These are phyloP conservation scores for Stomatorhinus walkeri DNA, from an alignment of 2,797 vertebrate genomes.

Conservation along the genomic window DNA sequence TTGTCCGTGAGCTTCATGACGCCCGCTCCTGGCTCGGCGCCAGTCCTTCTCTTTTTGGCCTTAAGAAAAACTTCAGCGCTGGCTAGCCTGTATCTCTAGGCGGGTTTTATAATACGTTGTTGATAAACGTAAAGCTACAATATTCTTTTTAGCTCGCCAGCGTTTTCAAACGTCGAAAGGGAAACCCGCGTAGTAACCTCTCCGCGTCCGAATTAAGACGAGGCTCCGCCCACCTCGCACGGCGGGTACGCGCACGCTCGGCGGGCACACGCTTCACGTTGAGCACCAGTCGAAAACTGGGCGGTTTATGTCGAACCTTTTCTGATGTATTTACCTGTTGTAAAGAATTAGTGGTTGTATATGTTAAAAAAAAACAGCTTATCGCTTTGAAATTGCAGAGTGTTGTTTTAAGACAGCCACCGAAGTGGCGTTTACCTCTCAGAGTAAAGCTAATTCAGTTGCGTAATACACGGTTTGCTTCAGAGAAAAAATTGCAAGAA, in stretches of 20 bases:
- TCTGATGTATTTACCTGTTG: background rate
- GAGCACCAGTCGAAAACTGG: background rate
- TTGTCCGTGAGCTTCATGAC: constrained; percentile 98
- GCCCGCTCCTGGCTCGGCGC: constrained; percentile 35
- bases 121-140: constrained; percentile 2
- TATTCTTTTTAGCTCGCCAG: background rate
- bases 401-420: background rate
- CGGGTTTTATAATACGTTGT: background rate
- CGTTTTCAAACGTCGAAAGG: constrained; percentile 31
- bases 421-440: background rate
- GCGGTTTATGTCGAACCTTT: background rate
- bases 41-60: constrained; percentile 9
- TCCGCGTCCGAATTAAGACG: constrained; percentile 14
- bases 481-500: background rate
- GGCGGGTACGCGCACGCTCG: background rate
- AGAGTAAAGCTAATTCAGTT: background rate
- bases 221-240: background rate
- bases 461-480: background rate
- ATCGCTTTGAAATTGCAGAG: background rate
- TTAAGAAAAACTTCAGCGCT: background rate
- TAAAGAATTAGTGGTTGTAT: background rate
- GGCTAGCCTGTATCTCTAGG: background rate
- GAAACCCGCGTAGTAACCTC: constrained; percentile 41
- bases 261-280: background rate
- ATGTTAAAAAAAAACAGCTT: background rate